Base-by-base conservation (phyloP, 2,888 invertebrate genomes). In the Microplitis deprimator region DNA sequence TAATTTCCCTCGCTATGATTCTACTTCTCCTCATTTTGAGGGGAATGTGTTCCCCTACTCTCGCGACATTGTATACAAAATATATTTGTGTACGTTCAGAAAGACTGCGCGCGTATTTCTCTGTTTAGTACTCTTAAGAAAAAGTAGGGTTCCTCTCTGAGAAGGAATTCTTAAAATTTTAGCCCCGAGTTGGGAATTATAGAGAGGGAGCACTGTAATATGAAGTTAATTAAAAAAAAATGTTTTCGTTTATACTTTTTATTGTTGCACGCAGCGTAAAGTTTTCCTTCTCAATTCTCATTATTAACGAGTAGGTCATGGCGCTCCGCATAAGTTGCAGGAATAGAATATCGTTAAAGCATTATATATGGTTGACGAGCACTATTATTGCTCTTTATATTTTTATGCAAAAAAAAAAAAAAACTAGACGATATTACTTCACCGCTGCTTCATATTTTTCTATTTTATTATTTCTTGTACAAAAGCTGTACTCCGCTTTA, bases 211-310 rank as follows among this genome's bases (percentile, higher is more conserved):
- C n/a, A n/a, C n/a, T n/a, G n/a, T n/a, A 50, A 50, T 13, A 50
- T 4, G 8, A 50, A 50, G 8, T 50, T 50, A 10, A 13, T 50
- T 50, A 50, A 50, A 50, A 50, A 50, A 50, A 50, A 50, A 8
- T 10, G 50, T 65, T 39, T 16, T 2, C 38, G 5, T 16, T 68
- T 16, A 6, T 68, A 40, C 40, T 13, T 40, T 68, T n/a, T 17
- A 7, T 6, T 6, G 6, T n/a, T 67, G 38, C 38, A n/a, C 16
- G 7, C 39, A 40, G 6, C 40, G 17, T 50, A 50, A 16, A 16
- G 29, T 68, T 16, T 40, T 8, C 40, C 68, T 8, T n/a, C 68
- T 68, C 40, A 40, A 68, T 68, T 68, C 16, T 68, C 39, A 68
- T 68, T 68, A 39, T 16, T 1, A 40, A 40, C 40, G 40, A 16